Base-by-base conservation (phyloP, 2,888 invertebrate genomes). In the Rhimphoctona megacephalus region DNA sequence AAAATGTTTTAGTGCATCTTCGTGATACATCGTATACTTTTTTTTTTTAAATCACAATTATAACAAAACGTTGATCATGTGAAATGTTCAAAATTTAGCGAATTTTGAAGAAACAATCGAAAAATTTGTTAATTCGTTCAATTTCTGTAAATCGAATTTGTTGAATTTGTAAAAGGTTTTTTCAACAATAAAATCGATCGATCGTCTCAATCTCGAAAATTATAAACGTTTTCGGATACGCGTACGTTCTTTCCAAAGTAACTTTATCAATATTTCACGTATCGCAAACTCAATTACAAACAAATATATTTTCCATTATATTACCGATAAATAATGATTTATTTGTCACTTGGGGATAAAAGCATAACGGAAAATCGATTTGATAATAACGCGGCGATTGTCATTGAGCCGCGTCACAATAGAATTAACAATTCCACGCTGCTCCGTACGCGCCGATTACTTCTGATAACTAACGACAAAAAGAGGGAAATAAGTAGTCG, bases 311-410 rank as follows among this genome's bases (percentile, higher is more conserved):
- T 85, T 78, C 72, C 72, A 78, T 25, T 86, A 66, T 83, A 85
- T 85, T 79, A 79, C 57, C 87, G 66, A 88, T 87, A 85, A 88
- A 85, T 83, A 88, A 78, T 87, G 85, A 88, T 86, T 86, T 88
- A 87, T 82, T 84, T 80, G 66, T 19, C 64, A 66, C 57, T 19
- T 72, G 82, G 57, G 54, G 54, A 73, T 57, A 52, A 67, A 64
- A 52, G 22, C 57, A n/a, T 57, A 79, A 52, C 52, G 73, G 54
- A 30, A 14, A 69, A 84, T 86, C 49, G 66, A 85, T 85, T 80
- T 64, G 57, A 33, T 76, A 86, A 85, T 76, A 85, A 70, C 70
- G 64, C 39, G 46, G 66, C 79, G 46, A 52, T 69, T 85, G 73
- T 82, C 82, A 82, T 61, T 80, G 64, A 66, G 33, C 30, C 54